Evolutionary conservation across 2,797 vertebrate genomes (phyloP).

Genomic region (Capromys pilorides): DNA sequence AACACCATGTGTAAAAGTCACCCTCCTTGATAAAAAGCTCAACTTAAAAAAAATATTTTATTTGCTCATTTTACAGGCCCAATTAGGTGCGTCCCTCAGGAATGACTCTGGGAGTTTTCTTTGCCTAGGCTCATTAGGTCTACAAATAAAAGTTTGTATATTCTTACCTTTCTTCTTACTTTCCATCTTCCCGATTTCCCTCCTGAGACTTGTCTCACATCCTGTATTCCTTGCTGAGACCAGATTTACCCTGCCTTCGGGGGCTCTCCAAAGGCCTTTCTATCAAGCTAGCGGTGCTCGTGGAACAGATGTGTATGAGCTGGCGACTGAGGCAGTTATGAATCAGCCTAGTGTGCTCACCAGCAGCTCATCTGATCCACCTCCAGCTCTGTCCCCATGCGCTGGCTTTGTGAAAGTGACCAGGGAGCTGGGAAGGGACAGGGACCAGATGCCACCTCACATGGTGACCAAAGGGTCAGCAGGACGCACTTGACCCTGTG

Average conservation of each 20-base stretch:
- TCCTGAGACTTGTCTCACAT: constrained; percentile 67
- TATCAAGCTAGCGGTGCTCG: constrained; percentile 67
- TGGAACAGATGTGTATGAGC: constrained; percentile 57
- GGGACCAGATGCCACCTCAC: background rate
- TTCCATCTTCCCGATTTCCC: constrained; percentile 66
- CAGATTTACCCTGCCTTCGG: constrained; percentile 67
- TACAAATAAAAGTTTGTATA: constrained; percentile 66
- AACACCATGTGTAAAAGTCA: constrained; percentile 67
- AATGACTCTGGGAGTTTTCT: constrained; percentile 47
- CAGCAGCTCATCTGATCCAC: background rate
- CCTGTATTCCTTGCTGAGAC: constrained; percentile 64
- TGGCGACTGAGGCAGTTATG: constrained; percentile 76
- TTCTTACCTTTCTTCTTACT: constrained; percentile 71
- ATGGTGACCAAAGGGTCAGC: background rate
- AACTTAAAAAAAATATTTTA: constrained; percentile 34
- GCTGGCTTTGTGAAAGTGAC: background rate
- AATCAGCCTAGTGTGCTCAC: constrained; percentile 61
- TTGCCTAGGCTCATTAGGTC: constrained; percentile 53
- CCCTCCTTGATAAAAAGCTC: constrained; percentile 68
- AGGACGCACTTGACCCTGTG: background rate
- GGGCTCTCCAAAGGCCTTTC: constrained; percentile 71
- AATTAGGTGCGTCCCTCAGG: constrained; percentile 52
- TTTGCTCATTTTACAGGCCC: constrained; percentile 64
- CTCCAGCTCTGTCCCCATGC: background rate
- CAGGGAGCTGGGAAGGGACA: fast-evolving